Percentiles rank a stretch among this genome's conserved stretches.
These are phyloP conservation scores for Sminthopsis crassicaudata DNA, from an alignment of 2,113 vertebrate genomes.

Conservation along the genomic window DNA sequence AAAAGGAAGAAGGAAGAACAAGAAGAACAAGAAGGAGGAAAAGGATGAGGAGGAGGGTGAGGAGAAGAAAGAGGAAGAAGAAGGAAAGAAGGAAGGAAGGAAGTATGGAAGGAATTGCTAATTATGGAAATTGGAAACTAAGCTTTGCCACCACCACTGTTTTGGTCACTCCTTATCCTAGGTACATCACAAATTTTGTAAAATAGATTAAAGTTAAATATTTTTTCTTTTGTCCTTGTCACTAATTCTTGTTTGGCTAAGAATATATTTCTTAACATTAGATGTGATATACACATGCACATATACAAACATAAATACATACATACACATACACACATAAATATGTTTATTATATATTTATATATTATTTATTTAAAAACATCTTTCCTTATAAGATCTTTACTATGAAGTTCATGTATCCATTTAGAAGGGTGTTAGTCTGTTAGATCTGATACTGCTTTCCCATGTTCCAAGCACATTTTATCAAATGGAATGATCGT, in stretches of 20 bases:
- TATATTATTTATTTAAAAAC: too few species aligned
- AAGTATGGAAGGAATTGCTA: not conserved
- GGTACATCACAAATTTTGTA: not conserved
- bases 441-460: not conserved
- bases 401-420: not conserved
- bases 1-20: too few species aligned
- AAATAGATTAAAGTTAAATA: not conserved
- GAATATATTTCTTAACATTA: not conserved
- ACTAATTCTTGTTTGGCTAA: not conserved
- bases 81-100: too few species aligned
- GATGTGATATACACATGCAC: not conserved
- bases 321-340: too few species aligned
- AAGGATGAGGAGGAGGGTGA: too few species aligned
- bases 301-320: too few species aligned
- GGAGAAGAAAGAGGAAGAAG: too few species aligned
- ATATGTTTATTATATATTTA: too few species aligned
- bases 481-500: not conserved
- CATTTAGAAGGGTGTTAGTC: not conserved
- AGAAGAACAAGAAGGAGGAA: too few species aligned
- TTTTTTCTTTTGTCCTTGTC: not conserved
- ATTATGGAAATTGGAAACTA: not conserved
- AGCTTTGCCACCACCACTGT: not conserved
- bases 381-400: not conserved
- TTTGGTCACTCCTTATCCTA: not conserved
- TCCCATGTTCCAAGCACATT: not conserved